Percentiles rank a stretch among this genome's conserved stretches.
phyloP scores from a whole-genome alignment of 2,888 invertebrate species.

The Dasysyrphus tricinctus region DNA sequence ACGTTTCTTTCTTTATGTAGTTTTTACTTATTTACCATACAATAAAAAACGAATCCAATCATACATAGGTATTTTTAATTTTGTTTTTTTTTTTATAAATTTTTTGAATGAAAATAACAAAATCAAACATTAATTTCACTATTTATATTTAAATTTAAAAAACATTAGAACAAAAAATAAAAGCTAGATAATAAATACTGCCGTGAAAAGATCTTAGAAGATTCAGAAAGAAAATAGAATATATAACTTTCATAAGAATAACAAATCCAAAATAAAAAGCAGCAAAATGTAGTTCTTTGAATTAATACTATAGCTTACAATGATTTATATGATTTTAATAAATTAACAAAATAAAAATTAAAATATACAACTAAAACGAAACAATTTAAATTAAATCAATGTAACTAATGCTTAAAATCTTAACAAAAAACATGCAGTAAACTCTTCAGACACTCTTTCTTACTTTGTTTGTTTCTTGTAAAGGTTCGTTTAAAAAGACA shows the following conservation, averaged over 20 bases:
- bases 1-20: background rate
- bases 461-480: slow-evolving; percentile 51
- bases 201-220: slow-evolving; percentile 70
- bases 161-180: slow-evolving; percentile 57
- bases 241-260: slow-evolving; percentile 39
- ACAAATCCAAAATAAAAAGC: slow-evolving; percentile 55
- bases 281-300: slow-evolving; percentile 71
- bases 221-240: slow-evolving; percentile 60
- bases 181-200: slow-evolving; percentile 75
- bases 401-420: slow-evolving; percentile 58
- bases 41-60: slow-evolving; percentile 11
- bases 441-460: slow-evolving; percentile 50
- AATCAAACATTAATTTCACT: slow-evolving; percentile 47
- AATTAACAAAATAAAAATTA: slow-evolving; percentile 23
- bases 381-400: slow-evolving; percentile 38
- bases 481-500: slow-evolving; percentile 37
- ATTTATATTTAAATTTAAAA: slow-evolving; percentile 38
- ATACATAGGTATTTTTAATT: background rate
- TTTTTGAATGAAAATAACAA: slow-evolving; percentile 1
- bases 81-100: slow-evolving; percentile 32
- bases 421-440: slow-evolving; percentile 52
- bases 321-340: slow-evolving; percentile 72
- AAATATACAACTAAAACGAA: slow-evolving; percentile 22
- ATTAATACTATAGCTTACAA: slow-evolving; percentile 73
- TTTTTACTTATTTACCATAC: background rate